Evolutionary conservation across 2,888 invertebrate genomes (phyloP).

Genomic region (Tholera decimalis): DNA sequence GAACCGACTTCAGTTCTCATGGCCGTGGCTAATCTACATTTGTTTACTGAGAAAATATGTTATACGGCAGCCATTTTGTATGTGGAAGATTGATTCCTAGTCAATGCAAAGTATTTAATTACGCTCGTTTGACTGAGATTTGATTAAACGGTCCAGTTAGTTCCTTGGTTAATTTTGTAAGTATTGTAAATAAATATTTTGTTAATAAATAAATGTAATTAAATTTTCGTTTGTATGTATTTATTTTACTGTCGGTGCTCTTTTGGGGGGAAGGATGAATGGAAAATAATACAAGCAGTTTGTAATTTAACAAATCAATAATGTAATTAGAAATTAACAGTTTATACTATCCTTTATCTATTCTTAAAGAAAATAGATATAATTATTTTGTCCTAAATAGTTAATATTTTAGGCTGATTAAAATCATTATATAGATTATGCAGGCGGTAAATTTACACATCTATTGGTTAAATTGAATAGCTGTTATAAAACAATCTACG

Average conservation of each 20-base stretch:
- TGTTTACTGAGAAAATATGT: constrained; percentile 18
- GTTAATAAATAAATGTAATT: constrained; percentile 24
- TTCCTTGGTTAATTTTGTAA: constrained; percentile 51
- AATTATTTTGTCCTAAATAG: constrained; percentile 76
- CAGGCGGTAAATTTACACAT: constrained; percentile 84
- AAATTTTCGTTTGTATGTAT: background rate
- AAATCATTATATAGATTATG: constrained; percentile 81
- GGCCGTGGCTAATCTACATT: constrained; percentile 16
- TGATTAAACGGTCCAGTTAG: constrained; percentile 41
- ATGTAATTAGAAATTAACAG: constrained; percentile 89
- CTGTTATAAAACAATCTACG: constrained; percentile 80
- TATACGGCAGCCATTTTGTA: constrained; percentile 17
- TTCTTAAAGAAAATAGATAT: constrained; percentile 86
- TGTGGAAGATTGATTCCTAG: constrained; percentile 41
- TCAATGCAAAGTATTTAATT: constrained; percentile 53
- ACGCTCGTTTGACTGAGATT: constrained; percentile 22
- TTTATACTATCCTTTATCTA: constrained; percentile 82
- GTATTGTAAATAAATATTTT: constrained; percentile 45
- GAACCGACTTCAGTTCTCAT: constrained; percentile 17
- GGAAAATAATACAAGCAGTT: constrained; percentile 74
- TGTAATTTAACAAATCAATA: constrained; percentile 88
- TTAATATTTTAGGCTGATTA: constrained; percentile 83
- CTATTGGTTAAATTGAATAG: constrained; percentile 77
- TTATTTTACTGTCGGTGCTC: background rate
- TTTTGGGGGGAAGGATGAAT: background rate